Evolutionary conservation across 2,888 invertebrate species (phyloP), one percentile per base, ranked within the genome.

Genomic region (Miltochrista miniata): DNA sequence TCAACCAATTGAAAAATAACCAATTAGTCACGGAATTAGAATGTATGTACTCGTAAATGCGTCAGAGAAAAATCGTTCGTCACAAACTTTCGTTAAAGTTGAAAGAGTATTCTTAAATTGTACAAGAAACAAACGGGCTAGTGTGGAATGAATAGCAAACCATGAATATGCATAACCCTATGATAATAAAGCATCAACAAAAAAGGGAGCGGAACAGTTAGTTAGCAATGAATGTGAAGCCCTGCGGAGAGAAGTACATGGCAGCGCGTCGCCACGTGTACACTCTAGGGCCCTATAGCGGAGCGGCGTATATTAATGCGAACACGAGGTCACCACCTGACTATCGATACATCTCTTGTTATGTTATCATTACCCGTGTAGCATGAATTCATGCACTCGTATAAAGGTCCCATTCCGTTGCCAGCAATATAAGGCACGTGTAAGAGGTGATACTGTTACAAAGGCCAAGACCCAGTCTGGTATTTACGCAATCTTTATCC

Each of bases 241-340:
- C 5, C 36, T 53, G 30, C 48, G 14, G 44, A 43, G 38, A 45
- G 46, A 48, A 52, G 56, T 45, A 30, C 38, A 42, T 14, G 14
- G 13, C 37, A 44, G 11, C 37, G 37, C 36, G 12, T 44, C 49
- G 48, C 59, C 79, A 75, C 78, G 77, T 76, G 81, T 66, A 61
- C 56, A 62, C 64, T 54, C 59, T 65, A 71, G 75, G 70, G 68
- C 70, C 68, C 64, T 64, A 60, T 63, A 67, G 52, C 70, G 58
- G 51, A 39, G 8, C 68, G 41, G 69, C 54, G 68, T 50, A 48
- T 45, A 54, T 56, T 67, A 81, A 81, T 79, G 69, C 68, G 70
- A 65, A 56, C 76, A 77, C 80, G 79, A 81, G 79, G 81, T 77
- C 79, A 73, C 56, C 60, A 72, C 66, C 69, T 73, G 72, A 67